Evolutionary conservation across 1,140 invertebrate genomes (phyloP), one percentile per base, ranked within the genome.

Genomic region (Sogatella furcifera): DNA sequence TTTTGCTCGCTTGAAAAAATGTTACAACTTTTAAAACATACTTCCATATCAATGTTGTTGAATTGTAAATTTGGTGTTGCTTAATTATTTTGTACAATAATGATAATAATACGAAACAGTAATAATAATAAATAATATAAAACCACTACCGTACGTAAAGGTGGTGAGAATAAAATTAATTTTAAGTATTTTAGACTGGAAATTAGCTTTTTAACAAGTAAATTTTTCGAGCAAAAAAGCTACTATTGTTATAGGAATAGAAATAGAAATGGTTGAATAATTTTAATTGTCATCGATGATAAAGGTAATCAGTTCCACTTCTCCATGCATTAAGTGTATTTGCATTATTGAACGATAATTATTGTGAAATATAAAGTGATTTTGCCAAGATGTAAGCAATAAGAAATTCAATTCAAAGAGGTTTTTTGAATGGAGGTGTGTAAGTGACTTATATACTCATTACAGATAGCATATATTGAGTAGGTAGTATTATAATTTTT

Each of bases 21-120:
- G 57, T 59, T 44, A 59, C 17, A 5, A 15, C 24, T 15, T 15
- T 15, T 38, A 38, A 60, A 24, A 38, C 28, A 52, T 60, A 60
- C 58, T 60, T 60, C 58, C 58, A 60, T 60, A 60, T 60, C 58
- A 60, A 53, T 60, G 58, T 60, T 60, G 49, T 53, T 60, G 31
- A 60, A 31, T 38, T 60, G 58, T 49, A 49, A 49, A 49, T 17
- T 60, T 60, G 52, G 49, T 60, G 52, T 60, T 31, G 58, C 58
- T 60, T 53, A 14, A 38, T 60, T 60, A 31, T 31, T 60, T 60
- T 59, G 49, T 60, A 60, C 58, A 46, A 38, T 43, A 60, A 34
- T 34, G 21, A 53, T 24, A 52, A 53, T 41, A 60, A 46, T 60
- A 41, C 9, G 10, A 14, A 11, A 49, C 46, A 10, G 46, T 49